Conservation (phyloP, 2,113 vertebrate species). For the Psittacula cyanocephala region DNA sequence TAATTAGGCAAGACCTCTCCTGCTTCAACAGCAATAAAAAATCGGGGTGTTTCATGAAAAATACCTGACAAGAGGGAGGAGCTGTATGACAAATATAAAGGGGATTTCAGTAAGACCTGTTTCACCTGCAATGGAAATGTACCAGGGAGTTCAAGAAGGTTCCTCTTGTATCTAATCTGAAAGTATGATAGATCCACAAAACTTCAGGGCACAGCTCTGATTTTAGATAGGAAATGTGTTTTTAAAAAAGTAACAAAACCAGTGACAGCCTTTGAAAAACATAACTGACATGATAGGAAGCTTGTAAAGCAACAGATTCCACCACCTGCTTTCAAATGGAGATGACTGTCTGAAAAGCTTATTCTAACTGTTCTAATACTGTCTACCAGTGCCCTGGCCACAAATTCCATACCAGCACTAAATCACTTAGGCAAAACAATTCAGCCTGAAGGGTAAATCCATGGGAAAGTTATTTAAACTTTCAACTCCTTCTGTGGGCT, state of each 20-base stretch:
- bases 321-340: neutral
- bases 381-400: neutral
- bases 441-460: constrained; percentile 16
- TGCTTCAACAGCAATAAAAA: neutral
- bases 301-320: neutral
- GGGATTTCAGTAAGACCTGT: neutral
- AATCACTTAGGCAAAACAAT: neutral
- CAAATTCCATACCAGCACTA: neutral
- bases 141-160: neutral
- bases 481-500: neutral
- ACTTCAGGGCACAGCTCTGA: neutral
- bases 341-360: neutral
- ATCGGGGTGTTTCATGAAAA: neutral
- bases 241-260: neutral
- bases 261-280: neutral
- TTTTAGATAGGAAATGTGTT: neutral
- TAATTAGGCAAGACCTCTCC: neutral
- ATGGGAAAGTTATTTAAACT: constrained; percentile 21
- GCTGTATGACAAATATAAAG: neutral
- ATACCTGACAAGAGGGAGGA: neutral
- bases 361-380: neutral
- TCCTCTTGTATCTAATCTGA: neutral
- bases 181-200: neutral
- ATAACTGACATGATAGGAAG: neutral
- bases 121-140: no score